These are phyloP conservation scores for Heptranchias perlo DNA, from an alignment of 2,113 vertebrate genomes.

Conservation along the genomic window DNA sequence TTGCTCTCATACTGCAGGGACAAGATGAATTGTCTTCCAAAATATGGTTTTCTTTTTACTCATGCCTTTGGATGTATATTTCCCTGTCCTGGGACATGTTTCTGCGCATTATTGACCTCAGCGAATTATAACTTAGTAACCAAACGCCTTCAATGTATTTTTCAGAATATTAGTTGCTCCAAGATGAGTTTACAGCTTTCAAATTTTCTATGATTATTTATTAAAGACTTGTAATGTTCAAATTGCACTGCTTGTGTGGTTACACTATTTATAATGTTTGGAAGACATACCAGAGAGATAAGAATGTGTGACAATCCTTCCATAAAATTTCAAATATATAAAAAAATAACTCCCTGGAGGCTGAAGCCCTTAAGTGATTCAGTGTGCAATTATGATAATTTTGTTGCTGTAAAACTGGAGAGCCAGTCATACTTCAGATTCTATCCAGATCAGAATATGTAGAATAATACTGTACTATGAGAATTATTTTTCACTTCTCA, in stretches of 20 bases:
- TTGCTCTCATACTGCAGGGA: background rate
- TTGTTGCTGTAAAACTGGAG: background rate
- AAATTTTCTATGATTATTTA: background rate
- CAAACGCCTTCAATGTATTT: slow-evolving; percentile 7
- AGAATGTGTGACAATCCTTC: background rate
- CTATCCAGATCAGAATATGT: background rate
- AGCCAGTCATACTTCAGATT: background rate
- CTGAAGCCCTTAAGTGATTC: background rate
- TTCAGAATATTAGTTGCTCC: background rate
- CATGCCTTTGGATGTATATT: background rate
- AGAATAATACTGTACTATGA: background rate
- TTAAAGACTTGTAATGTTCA: background rate
- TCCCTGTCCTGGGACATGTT: background rate
- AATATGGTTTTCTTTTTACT: background rate
- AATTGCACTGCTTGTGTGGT: background rate
- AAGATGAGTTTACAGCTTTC: background rate
- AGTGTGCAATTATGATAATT: background rate
- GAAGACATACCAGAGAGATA: background rate
- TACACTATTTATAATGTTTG: background rate
- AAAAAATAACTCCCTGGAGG: background rate
- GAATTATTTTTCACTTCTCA: background rate
- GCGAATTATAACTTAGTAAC: background rate
- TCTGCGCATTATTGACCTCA: background rate
- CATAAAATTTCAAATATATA: background rate
- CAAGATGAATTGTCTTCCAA: background rate